A percentile compares a stretch with the other conserved stretches of the same genome.
Conservation (phyloP, 2,888 invertebrate genomes). For the Drosophila paucipuncta region DNA sequence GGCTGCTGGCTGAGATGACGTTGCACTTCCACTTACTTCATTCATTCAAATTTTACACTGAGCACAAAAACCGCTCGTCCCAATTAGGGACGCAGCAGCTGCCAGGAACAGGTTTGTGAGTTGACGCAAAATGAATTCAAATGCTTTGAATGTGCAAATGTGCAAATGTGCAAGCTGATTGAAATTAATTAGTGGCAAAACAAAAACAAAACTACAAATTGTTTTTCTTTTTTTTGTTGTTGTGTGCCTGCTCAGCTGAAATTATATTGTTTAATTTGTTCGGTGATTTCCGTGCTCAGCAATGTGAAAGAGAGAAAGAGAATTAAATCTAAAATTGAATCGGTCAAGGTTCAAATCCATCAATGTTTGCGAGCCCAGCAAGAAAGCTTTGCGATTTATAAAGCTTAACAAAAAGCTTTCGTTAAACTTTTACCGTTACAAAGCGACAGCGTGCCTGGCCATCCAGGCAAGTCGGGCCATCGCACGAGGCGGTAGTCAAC, state of each 20-base stretch:
- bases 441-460: not conserved
- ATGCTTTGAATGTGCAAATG: not conserved
- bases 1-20: not conserved
- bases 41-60: not conserved
- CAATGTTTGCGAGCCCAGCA: not conserved
- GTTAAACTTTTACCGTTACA: conserved; percentile 11
- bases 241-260: not conserved
- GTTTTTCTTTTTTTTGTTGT: not conserved
- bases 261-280: not conserved
- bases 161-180: not conserved
- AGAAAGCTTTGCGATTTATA: not conserved
- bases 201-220: not conserved
- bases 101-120: too few relatives aligned
- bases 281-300: not conserved
- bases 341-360: not conserved
- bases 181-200: not conserved
- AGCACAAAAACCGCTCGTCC: not conserved
- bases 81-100: not conserved
- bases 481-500: not conserved
- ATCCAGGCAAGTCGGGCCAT: not conserved
- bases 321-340: not conserved
- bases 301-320: not conserved
- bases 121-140: not conserved
- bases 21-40: not conserved
- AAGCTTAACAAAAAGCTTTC: not conserved